Conservation (phyloP, 2,888 invertebrate genomes). For the Drosophila colorata region DNA sequence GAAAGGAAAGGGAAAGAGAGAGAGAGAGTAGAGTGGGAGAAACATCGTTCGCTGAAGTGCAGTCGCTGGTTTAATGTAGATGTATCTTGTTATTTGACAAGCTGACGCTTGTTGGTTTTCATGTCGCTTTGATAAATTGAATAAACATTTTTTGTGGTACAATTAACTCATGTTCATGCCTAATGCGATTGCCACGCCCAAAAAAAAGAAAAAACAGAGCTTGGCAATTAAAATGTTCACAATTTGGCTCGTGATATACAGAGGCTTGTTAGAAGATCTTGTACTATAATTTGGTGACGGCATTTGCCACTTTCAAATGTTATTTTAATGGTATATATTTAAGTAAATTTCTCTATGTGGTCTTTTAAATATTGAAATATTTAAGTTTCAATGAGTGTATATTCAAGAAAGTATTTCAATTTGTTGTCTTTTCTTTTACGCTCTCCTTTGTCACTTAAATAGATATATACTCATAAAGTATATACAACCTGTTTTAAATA, state of each 20-base stretch:
- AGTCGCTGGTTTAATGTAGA: slow-evolving; percentile 39
- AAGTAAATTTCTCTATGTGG: not conserved
- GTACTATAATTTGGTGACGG: slow-evolving; percentile 16
- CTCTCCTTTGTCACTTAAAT: too few relatives aligned
- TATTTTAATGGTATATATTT: not conserved
- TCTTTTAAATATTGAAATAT: not conserved
- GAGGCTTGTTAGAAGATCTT: slow-evolving; percentile 1
- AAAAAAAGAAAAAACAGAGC: slow-evolving; percentile 1
- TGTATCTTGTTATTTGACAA: slow-evolving; percentile 62
- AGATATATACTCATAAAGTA: too few relatives aligned
- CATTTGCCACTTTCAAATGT: not conserved
- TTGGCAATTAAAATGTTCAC: slow-evolving; percentile 45
- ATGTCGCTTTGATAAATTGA: slow-evolving; percentile 71
- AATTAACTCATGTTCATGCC: slow-evolving; percentile 71
- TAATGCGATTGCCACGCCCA: slow-evolving; percentile 61
- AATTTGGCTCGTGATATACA: slow-evolving; percentile 10
- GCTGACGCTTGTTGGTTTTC: slow-evolving; percentile 61
- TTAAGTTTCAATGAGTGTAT: too few relatives aligned
- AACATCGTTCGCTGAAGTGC: slow-evolving; percentile 5
- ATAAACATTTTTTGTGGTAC: slow-evolving; percentile 57
- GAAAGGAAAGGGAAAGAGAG: not conserved
- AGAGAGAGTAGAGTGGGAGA: not conserved
- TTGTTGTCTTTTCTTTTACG: too few relatives aligned
- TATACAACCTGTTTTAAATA: too few relatives aligned
- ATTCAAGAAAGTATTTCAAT: too few relatives aligned